Percentiles rank a stretch among this genome's conserved stretches.
Conservation (phyloP, 2,888 invertebrate genomes). For the Harpalus rufipes region DNA sequence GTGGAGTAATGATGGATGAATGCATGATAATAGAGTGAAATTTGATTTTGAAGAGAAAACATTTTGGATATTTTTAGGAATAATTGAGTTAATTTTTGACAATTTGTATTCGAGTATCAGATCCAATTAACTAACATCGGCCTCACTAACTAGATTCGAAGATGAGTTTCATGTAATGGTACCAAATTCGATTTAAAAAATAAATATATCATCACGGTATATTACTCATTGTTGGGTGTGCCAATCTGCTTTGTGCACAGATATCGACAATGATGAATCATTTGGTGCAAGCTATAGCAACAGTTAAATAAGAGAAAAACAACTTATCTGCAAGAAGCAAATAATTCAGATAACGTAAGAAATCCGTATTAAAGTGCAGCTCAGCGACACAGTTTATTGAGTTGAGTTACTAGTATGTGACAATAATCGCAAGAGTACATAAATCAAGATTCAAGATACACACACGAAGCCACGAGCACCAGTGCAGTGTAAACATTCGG, state of each 20-base stretch:
- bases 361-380: not conserved
- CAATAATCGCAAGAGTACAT: slow-evolving; percentile 16
- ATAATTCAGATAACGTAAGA: not conserved
- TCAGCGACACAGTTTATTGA: not conserved
- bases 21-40: not conserved
- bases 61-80: not conserved
- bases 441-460: slow-evolving; percentile 11
- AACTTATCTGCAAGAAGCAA: not conserved
- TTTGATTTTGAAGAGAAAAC: not conserved
- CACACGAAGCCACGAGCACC: slow-evolving; percentile 9
- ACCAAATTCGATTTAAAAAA: too few species aligned
- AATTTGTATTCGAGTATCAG: too few species aligned
- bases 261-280: too few species aligned
- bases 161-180: too few species aligned
- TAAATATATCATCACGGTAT: too few species aligned
- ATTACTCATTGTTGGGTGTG: too few species aligned
- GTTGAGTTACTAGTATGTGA: slow-evolving; percentile 6
- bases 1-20: not conserved
- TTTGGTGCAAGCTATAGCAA: too few species aligned
- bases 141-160: too few species aligned
- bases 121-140: too few species aligned
- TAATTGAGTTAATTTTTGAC: too few species aligned
- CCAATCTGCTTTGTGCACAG: too few species aligned
- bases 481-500: slow-evolving; percentile 15
- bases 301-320: not conserved